Percentiles rank a stretch among this genome's conserved stretches.
Evolutionary conservation across 2,888 invertebrate species (phyloP).

Genomic region (Chalcis sispes): DNA sequence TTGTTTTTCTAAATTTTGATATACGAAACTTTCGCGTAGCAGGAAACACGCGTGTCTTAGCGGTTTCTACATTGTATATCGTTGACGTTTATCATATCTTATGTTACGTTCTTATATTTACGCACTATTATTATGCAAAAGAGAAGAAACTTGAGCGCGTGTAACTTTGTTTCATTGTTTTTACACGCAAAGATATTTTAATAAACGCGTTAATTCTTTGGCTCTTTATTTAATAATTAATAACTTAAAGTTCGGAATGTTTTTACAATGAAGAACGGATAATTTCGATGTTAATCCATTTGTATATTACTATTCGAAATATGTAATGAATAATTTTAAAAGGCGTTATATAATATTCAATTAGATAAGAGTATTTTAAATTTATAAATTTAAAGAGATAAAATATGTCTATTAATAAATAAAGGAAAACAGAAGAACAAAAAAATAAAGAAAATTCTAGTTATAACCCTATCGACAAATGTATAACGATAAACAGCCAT

Average conservation of each 20-base stretch:
- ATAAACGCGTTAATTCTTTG: too few relatives aligned
- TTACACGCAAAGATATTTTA: too few relatives aligned
- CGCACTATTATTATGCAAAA: background rate
- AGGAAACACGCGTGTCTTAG: background rate
- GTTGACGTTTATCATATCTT: constrained; percentile 27
- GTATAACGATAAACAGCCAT: background rate
- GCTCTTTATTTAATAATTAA: background rate
- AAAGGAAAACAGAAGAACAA: background rate
- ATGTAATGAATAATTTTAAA: background rate
- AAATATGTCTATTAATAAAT: too few relatives aligned
- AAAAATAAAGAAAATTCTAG: background rate
- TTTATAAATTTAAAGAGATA: too few relatives aligned
- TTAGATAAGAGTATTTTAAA: background rate
- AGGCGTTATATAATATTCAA: background rate
- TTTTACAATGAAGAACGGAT: background rate
- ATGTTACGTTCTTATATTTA: constrained; percentile 2
- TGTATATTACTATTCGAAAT: background rate
- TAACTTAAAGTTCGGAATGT: background rate
- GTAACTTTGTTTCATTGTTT: too few relatives aligned
- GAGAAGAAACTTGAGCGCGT: background rate
- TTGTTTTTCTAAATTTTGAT: background rate
- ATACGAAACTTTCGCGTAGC: constrained; percentile 32
- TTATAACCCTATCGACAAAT: background rate
- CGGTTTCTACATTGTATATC: background rate
- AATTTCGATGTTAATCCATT: constrained; percentile 3